These are phyloP conservation scores for Lydus trimaculatus DNA, from an alignment of 2,888 invertebrate genomes.

Conservation along the genomic window DNA sequence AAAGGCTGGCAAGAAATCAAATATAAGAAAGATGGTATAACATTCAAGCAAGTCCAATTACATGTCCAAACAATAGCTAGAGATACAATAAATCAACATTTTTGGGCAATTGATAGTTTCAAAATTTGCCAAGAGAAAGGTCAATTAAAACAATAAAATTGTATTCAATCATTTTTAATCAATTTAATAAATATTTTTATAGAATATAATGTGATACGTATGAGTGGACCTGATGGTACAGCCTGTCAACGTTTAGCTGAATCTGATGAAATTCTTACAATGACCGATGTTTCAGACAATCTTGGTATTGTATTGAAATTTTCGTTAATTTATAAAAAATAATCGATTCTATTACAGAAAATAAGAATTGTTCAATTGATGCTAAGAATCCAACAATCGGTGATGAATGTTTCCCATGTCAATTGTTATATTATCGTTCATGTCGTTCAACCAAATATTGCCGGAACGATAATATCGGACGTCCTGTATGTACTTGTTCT, in stretches of 20 bases:
- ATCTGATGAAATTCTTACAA: neutral
- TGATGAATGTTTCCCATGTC: neutral
- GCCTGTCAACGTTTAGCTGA: neutral
- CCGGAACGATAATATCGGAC: neutral
- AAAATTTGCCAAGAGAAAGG: slow-evolving; percentile 34
- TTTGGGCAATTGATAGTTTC: slow-evolving; percentile 43
- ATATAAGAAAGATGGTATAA: neutral
- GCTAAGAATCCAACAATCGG: neutral
- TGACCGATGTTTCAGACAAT: neutral
- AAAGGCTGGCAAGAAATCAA: slow-evolving; percentile 1
- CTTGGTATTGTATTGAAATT: neutral
- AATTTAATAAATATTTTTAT: neutral
- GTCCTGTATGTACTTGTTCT: slow-evolving; percentile 35
- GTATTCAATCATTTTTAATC: neutral
- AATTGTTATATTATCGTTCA: neutral
- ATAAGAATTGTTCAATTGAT: neutral
- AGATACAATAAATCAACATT: slow-evolving; percentile 13
- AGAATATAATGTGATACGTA: neutral
- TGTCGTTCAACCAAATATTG: neutral
- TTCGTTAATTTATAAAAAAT: neutral
- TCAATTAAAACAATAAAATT: neutral
- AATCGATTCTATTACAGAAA: neutral
- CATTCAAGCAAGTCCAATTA: neutral
- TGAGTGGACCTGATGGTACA: neutral
- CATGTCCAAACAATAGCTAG: neutral